phyloP scores from a whole-genome alignment of 2,113 vertebrate species.

The Neotoma lepida region DNA sequence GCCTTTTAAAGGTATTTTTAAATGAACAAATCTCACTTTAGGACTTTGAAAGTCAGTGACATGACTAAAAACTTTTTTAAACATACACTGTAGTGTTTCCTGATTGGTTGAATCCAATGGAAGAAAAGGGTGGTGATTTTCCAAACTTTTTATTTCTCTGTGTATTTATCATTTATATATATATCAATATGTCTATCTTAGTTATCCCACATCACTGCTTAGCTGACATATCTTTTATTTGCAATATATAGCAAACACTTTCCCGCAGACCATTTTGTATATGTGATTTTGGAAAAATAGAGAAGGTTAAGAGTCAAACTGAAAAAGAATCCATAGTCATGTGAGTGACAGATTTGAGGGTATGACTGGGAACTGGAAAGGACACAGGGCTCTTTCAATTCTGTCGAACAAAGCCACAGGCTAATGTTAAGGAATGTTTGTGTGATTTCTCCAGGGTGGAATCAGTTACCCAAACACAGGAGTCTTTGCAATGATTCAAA shows the following conservation, averaged over 20 bases:
- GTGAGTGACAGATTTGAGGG: slow-evolving; percentile 62
- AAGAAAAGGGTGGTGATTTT: not conserved
- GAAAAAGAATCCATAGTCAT: slow-evolving; percentile 55
- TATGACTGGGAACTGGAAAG: slow-evolving; percentile 53
- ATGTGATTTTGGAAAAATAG: slow-evolving; percentile 38
- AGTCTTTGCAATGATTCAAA: slow-evolving; percentile 75
- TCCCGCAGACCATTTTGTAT: not conserved
- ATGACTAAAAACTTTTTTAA: slow-evolving; percentile 20
- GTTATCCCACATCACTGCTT: not conserved
- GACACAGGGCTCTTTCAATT: slow-evolving; percentile 75
- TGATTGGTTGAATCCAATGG: not conserved
- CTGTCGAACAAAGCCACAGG: slow-evolving; percentile 75
- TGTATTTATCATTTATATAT: not conserved
- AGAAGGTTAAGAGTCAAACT: slow-evolving; percentile 35
- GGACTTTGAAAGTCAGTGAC: not conserved
- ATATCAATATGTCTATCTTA: not conserved
- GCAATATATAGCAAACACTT: not conserved
- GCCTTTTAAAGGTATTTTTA: not conserved
- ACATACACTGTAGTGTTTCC: not conserved
- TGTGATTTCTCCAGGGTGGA: slow-evolving; percentile 69
- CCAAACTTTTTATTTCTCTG: not conserved
- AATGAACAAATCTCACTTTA: not conserved
- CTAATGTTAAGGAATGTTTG: slow-evolving; percentile 71
- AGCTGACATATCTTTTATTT: slow-evolving; percentile 46
- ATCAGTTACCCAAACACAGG: slow-evolving; percentile 75